phyloP scores from a whole-genome alignment of 2,113 vertebrate species.

The Zosterops hypoxanthus region DNA sequence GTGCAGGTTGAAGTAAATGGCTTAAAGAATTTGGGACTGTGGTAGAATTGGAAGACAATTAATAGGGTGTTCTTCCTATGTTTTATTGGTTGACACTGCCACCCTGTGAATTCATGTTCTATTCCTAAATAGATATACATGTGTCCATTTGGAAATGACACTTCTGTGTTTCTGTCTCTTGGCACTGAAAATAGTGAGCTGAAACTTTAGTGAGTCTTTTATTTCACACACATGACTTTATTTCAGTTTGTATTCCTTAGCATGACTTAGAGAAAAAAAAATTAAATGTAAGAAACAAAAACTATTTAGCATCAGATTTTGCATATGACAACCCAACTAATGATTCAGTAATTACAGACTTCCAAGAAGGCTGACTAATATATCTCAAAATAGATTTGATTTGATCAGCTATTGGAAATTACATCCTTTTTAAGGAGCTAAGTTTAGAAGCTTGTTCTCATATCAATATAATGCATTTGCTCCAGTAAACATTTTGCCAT shows the following conservation, averaged over 20 bases:
- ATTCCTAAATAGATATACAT: not conserved
- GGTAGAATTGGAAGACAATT: not conserved
- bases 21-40: not conserved
- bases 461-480: not conserved
- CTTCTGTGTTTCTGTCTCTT: not conserved
- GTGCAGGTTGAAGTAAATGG: not conserved
- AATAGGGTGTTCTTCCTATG: not conserved
- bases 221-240: not conserved
- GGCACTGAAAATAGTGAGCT: not conserved
- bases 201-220: not conserved
- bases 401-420: constrained; percentile 48
- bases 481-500: not conserved
- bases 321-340: constrained; percentile 26
- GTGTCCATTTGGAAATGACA: not conserved
- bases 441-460: not conserved
- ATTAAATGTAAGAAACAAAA: not conserved
- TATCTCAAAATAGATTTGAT: constrained; percentile 46
- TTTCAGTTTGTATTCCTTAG: not conserved
- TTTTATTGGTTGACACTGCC: not conserved
- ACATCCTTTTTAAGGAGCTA: not conserved
- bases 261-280: not conserved
- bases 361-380: constrained; percentile 27
- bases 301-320: not conserved
- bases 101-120: not conserved
- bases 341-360: constrained; percentile 33